Conservation (phyloP, 2,797 vertebrate genomes). For the Phoeniculus purpureus region DNA sequence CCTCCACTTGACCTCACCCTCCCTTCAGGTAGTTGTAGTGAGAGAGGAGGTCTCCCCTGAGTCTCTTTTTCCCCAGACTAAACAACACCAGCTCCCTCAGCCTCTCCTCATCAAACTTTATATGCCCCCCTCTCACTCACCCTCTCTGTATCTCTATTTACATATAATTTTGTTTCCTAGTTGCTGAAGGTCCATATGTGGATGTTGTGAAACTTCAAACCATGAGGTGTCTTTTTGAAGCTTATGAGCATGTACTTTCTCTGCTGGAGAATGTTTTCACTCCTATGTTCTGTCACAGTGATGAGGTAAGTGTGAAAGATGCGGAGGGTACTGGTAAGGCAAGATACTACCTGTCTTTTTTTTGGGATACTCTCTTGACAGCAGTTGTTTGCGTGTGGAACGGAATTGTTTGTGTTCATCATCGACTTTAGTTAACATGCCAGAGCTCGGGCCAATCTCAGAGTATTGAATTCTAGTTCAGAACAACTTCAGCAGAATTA, state of each 20-base stretch:
- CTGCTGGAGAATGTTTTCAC: conserved; percentile 94
- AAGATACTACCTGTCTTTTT: not conserved
- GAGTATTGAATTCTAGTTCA: not conserved
- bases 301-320: conserved; percentile 83
- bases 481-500: not conserved
- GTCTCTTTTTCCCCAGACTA: too few species aligned
- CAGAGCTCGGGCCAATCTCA: not conserved
- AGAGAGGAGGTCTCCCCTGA: too few species aligned
- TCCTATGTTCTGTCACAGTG: conserved; percentile 97
- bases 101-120: not conserved
- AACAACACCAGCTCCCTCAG: too few species aligned
- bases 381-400: not conserved
- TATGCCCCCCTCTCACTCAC: not conserved
- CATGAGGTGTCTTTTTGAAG: conserved; percentile 93
- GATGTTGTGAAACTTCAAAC: conserved; percentile 94
- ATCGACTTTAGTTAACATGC: not conserved
- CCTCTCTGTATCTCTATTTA: not conserved
- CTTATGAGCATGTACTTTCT: conserved; percentile 94
- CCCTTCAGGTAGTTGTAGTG: too few species aligned
- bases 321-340: not conserved
- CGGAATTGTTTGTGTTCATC: not conserved
- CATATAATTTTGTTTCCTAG: conserved; percentile 70
- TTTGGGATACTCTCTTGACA: not conserved
- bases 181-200: conserved; percentile 85
- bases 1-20: too few species aligned